Conservation (phyloP, 2,888 invertebrate species). For the Hermodice carunculata region DNA sequence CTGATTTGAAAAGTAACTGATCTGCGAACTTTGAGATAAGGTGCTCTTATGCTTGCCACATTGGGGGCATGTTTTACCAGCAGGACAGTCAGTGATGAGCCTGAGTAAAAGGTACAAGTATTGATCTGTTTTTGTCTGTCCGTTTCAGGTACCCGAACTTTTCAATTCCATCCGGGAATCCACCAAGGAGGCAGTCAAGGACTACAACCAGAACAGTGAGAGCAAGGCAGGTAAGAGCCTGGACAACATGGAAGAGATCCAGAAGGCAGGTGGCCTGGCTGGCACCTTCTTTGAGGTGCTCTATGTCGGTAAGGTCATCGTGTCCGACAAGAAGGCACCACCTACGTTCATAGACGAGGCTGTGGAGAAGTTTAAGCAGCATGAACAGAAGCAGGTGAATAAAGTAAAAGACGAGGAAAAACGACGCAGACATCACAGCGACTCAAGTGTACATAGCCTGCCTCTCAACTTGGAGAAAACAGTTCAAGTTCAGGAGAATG, state of each 20-base stretch:
- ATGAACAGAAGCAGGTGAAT: constrained; percentile 75
- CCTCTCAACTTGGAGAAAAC: constrained; percentile 57
- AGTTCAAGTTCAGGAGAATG: constrained; percentile 61
- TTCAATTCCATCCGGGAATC: constrained; percentile 82
- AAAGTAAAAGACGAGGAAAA: constrained; percentile 14
- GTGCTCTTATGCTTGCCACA: no score
- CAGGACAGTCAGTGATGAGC: no score
- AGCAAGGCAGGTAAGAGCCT: constrained; percentile 42
- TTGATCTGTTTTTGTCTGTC: not conserved
- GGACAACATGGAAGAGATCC: constrained; percentile 25
- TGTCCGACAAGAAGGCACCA: constrained; percentile 88
- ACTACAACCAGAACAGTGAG: constrained; percentile 14
- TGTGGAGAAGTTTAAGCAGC: constrained; percentile 83
- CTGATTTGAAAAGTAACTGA: no score
- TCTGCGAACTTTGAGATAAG: no score
- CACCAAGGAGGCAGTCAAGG: constrained; percentile 73
- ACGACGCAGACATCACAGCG: constrained; percentile 63
- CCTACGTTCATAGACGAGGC: constrained; percentile 93
- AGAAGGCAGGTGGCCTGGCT: not conserved
- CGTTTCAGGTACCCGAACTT: constrained; percentile 79
- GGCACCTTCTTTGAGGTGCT: constrained; percentile 77
- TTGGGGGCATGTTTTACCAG: no score
- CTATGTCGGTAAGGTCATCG: constrained; percentile 91
- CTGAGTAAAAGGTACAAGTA: no score
- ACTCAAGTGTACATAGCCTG: constrained; percentile 62